These are phyloP conservation scores for Stichopus horrens DNA, from an alignment of 53 echinoderm and acorn worm genomes.

Conservation along the genomic window DNA sequence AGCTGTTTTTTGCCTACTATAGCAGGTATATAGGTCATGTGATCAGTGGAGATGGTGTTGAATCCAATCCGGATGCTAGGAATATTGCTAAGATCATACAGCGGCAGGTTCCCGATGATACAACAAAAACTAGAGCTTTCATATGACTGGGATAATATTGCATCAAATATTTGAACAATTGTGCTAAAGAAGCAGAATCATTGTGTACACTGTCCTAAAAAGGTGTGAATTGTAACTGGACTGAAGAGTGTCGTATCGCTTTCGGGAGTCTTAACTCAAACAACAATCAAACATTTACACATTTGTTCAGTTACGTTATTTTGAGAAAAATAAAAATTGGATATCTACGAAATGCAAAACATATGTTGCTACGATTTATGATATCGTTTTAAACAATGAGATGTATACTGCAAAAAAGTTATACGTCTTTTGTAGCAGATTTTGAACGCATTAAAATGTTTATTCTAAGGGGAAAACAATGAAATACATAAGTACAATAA, in stretches of 20 bases:
- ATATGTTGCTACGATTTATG: no score
- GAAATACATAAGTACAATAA: no score
- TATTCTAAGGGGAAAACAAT: no score
- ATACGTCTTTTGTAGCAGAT: no score
- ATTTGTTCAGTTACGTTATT: no score
- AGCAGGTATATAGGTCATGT: not conserved
- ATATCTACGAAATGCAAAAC: no score
- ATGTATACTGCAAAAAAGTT: no score
- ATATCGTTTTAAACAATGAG: no score
- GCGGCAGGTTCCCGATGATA: constrained; percentile 12
- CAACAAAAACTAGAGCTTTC: constrained; percentile 52
- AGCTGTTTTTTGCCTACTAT: not conserved
- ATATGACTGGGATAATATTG: constrained; percentile 6
- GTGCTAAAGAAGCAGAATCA: not conserved
- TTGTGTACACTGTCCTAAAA: constrained; percentile 11
- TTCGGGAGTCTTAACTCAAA: constrained; percentile 12
- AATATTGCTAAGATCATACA: not conserved
- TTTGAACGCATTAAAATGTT: no score
- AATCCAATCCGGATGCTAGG: not conserved
- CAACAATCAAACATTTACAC: no score
- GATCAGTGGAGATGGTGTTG: not conserved
- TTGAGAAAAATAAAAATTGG: no score
- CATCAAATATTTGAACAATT: not conserved
- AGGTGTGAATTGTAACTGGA: constrained; percentile 44
- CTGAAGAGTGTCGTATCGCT: constrained; percentile 41